These are phyloP conservation scores for Hydrotaea diabolus DNA, from an alignment of 2,888 invertebrate genomes.

Conservation along the genomic window DNA sequence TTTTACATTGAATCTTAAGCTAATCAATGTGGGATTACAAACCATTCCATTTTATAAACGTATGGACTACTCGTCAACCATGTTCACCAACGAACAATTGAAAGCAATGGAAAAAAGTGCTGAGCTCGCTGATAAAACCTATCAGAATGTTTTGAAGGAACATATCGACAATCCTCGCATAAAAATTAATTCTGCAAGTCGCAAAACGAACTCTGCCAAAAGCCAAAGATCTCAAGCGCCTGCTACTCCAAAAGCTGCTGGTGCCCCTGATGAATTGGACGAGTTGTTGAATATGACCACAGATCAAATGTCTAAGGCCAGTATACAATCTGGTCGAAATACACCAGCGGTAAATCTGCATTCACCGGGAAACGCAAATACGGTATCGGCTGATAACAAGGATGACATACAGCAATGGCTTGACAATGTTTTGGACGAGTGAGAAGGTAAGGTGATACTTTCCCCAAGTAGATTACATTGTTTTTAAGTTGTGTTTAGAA, in stretches of 20 bases:
- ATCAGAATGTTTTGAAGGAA: constrained; percentile 74
- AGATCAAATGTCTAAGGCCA: constrained; percentile 66
- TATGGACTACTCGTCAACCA: constrained; percentile 77
- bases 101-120: constrained; percentile 75
- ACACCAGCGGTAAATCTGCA: constrained; percentile 51
- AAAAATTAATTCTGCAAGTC: constrained; percentile 65
- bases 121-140: constrained; percentile 74
- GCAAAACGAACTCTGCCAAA: constrained; percentile 65
- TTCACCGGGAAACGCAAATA: constrained; percentile 42
- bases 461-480: no score
- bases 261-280: constrained; percentile 74
- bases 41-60: constrained; percentile 82
- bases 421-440: constrained; percentile 78
- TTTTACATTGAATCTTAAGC: constrained; percentile 80
- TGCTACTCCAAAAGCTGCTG: constrained; percentile 39
- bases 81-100: constrained; percentile 80
- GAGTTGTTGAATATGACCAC: constrained; percentile 76
- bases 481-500: no score
- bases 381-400: constrained; percentile 65
- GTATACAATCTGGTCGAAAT: constrained; percentile 47
- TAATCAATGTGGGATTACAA: constrained; percentile 79
- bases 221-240: constrained; percentile 50
- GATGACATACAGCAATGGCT: constrained; percentile 80
- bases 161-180: constrained; percentile 70
- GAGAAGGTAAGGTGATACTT: no score